Evolutionary conservation across 1,140 invertebrate genomes (phyloP), one percentile per base, ranked within the genome.

Genomic region (Ctenoplectra terminalis): DNA sequence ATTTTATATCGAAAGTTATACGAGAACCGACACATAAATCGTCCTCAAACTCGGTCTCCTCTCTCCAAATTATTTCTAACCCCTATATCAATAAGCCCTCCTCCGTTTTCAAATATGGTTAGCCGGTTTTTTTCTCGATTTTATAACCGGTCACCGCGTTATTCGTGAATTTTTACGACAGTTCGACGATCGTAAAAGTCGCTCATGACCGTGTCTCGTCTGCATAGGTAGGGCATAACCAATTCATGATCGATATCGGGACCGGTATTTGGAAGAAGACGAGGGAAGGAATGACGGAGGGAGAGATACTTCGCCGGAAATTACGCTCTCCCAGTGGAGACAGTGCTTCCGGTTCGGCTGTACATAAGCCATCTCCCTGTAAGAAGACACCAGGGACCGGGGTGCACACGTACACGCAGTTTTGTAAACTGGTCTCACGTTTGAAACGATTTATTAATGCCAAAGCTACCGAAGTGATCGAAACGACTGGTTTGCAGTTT

Each of bases 231-330:
- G 54, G 29, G 37, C 52, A 64, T 87, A 83, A 88, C 70, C 15
- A 84, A 83, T 84, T 84, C 70, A 79, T 86, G 87, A 82, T 82
- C 87, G 84, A 87, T 89, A 85, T 54, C 69, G 46, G 20, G 23
- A 43, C 56, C 52, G 76, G 40, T 40, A 46, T 84, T 76, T 54
- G 56, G 34, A 66, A 75, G 64, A 84, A 63, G 61, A 48, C 46
- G 54, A 56, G 73, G 3, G 13, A 13, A 56, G 58, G 3, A 17
- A 11, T 13, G 31, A 60, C 13, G 15, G 76, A 54, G 37, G 67
- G 52, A 64, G 61, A 64, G 82, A 88, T 89, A 88, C 83, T 87
- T 77, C 20, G 34, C 88, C 89, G 90, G 89, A 90, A 90, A 90
- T 90, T 90, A 88, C 89, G 69, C 79, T 88, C 83, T 85, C 83